Evolutionary conservation across 2,797 vertebrate genomes (phyloP), one percentile per base, ranked within the genome.

Genomic region (Adrianichthys oophorus): DNA sequence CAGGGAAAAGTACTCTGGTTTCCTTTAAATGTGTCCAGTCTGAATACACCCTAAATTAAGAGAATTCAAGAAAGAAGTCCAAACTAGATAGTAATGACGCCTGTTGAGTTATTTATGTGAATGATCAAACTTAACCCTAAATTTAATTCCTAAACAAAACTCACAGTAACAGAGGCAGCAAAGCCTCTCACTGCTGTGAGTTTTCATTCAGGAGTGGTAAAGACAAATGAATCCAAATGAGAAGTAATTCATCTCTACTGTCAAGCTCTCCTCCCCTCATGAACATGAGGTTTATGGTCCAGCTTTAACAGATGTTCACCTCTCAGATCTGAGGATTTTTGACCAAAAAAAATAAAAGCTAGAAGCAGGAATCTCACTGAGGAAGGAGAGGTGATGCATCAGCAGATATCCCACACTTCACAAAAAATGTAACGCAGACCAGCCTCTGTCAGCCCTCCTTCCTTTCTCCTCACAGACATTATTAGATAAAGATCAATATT

Each of bases 401-500:
- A 67, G 62, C 55, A 70, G 42, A 58, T 65, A 1, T 3, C 59
- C 48, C 41, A 7, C 43, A 45, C 10, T 26, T 45, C 24, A 17
- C 58, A 62, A 73, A 37, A 37, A 6, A 47, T 23, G 45, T 21
- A 47, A 47, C 1, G 10, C 19, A 23, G 15, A n/a, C 17, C 45
- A 14, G 55, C 21, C 44, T 57, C 74, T 54, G 55, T 63, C 59
- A n/a, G 54, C 68, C 59, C 62, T 40, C 56, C 56, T 70, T 72
- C 72, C 56, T 70, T 79, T 76, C 46, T 78, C 78, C 82, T 76
- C 81, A 40, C 71, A 84, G 82, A 75, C 75, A 43, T 77, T 76
- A 70, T 77, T 82, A 82, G 76, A 84, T 83, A 65, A 79, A 50
- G 59, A 92, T 90, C 85, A 81, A 89, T 87, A 85, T 87, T 84